Conservation (phyloP, 2,113 vertebrate genomes). For the Hyperopisus bebe region DNA sequence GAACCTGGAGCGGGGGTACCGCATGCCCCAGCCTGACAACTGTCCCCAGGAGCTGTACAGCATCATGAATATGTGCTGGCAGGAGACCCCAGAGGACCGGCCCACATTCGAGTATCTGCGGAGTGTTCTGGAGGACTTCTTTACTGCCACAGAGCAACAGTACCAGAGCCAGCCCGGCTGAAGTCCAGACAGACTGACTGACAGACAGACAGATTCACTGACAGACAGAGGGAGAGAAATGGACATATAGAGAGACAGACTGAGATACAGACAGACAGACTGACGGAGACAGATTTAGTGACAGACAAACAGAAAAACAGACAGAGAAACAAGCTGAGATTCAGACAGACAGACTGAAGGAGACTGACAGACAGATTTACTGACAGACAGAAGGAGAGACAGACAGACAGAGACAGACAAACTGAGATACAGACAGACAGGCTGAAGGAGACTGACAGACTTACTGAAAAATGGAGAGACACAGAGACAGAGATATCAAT, state of each 20-base stretch:
- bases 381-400: neutral
- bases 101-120: conserved; percentile 93
- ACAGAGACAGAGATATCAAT: neutral
- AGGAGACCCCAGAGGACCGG: conserved; percentile 73
- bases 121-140: conserved; percentile 86
- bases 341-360: neutral
- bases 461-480: neutral
- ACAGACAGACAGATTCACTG: conserved; percentile 9
- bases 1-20: conserved; percentile 81
- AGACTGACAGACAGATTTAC: neutral
- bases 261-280: neutral
- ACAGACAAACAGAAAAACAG: neutral
- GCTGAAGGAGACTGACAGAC: neutral
- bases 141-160: conserved; percentile 88
- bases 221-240: neutral
- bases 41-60: conserved; percentile 74
- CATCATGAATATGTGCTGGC: conserved; percentile 86
- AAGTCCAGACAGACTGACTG: neutral
- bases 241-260: neutral
- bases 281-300: neutral
- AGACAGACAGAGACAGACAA: neutral
- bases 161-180: conserved; percentile 75
- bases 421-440: neutral
- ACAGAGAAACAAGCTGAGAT: neutral
- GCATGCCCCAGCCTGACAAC: conserved; percentile 85